These are phyloP conservation scores for Rhyacophila evoluta DNA, from an alignment of 2,888 invertebrate species.

Conservation along the genomic window DNA sequence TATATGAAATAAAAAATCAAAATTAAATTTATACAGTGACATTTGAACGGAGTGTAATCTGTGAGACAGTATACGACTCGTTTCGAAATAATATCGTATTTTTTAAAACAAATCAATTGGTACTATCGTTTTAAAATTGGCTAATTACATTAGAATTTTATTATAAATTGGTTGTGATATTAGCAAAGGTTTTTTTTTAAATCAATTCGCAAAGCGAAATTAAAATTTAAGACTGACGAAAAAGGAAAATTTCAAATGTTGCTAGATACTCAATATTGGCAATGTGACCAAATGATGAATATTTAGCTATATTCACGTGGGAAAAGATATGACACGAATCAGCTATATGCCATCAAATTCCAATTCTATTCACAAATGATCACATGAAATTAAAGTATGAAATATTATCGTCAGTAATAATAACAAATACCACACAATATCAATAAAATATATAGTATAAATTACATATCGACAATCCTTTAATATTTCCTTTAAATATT, in stretches of 20 bases:
- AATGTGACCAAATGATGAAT: no score
- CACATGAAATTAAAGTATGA: background rate
- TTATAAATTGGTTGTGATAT: slow-evolving; percentile 36
- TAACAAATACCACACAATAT: no score
- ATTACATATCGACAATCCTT: no score
- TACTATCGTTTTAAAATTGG: background rate
- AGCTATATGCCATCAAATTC: slow-evolving; percentile 35
- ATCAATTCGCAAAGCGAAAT: slow-evolving; percentile 31
- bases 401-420: background rate
- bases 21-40: background rate
- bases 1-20: no score
- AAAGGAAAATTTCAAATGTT: slow-evolving; percentile 28
- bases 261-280: background rate
- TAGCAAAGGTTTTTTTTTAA: background rate
- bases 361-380: background rate
- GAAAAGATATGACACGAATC: background rate
- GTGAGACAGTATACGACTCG: no score
- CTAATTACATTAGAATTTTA: background rate
- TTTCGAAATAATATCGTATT: no score
- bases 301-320: background rate
- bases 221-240: slow-evolving; percentile 33
- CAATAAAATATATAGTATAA: no score
- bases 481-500: no score
- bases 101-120: no score
- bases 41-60: background rate